A percentile compares a stretch with the other conserved stretches of the same genome.
phyloP scores from a whole-genome alignment of 37 sponge, comb jelly and placozoan genomes.

The Beroe forskalii region DNA sequence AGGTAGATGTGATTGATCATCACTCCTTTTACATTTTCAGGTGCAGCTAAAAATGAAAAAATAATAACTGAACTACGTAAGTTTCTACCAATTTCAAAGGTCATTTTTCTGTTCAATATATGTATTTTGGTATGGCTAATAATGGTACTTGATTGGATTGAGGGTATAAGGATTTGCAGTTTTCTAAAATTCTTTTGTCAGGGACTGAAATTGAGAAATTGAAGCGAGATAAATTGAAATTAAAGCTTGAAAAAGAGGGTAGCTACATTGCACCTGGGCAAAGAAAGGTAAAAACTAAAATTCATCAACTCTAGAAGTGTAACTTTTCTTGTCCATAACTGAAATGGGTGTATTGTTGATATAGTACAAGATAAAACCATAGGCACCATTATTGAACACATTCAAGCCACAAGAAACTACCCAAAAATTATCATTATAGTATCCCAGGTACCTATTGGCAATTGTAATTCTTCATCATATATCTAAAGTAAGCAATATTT shows the following conservation, averaged over 20 bases:
- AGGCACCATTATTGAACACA: too few species aligned
- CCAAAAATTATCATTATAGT: too few species aligned
- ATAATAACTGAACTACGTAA: slow-evolving; percentile 4
- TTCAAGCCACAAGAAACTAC: too few species aligned
- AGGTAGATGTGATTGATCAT: too few species aligned
- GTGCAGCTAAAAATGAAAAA: not conserved
- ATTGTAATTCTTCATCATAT: too few species aligned
- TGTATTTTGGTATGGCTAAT: too few species aligned
- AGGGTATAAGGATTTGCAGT: not conserved
- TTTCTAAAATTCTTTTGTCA: not conserved
- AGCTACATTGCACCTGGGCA: slow-evolving; percentile 22
- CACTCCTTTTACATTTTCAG: not conserved
- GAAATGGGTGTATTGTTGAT: too few species aligned
- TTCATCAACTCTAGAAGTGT: not conserved
- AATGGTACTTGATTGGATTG: too few species aligned
- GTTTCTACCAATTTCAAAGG: not conserved
- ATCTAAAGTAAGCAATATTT: not conserved
- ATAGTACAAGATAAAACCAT: not conserved
- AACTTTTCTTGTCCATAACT: not conserved
- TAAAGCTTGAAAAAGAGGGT: slow-evolving; percentile 5
- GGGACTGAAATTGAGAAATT: slow-evolving; percentile 17
- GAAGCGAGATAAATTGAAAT: not conserved
- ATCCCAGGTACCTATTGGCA: too few species aligned
- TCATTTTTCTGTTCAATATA: not conserved
- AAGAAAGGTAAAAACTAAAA: not conserved